Conservation (phyloP, 1,140 invertebrate species). For the Drosophila leontia region DNA sequence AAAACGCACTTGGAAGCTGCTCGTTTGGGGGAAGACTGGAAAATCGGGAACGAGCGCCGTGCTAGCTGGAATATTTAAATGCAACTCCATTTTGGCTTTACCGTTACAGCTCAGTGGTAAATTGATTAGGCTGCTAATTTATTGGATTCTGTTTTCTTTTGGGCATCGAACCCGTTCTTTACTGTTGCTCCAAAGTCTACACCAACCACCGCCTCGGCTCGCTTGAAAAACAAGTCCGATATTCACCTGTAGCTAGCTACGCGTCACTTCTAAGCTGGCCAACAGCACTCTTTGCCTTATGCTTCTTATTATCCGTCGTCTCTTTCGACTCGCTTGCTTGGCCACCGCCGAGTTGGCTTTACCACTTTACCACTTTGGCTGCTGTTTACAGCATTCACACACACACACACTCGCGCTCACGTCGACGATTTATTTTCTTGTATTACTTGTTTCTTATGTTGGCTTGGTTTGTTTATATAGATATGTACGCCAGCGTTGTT, state of each 20-base stretch:
- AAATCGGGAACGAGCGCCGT: constrained; percentile 33
- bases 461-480: constrained; percentile 66
- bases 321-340: constrained; percentile 58
- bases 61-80: constrained; percentile 30
- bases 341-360: constrained; percentile 38
- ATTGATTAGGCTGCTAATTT: constrained; percentile 80
- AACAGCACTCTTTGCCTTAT: constrained; percentile 58
- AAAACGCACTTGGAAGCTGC: constrained; percentile 29
- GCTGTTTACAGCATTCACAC: constrained; percentile 71
- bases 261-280: constrained; percentile 56
- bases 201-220: constrained; percentile 33
- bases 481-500: constrained; percentile 47
- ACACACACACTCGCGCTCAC: constrained; percentile 30
- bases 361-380: constrained; percentile 68
- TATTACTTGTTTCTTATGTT: constrained; percentile 76
- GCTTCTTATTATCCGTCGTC: constrained; percentile 45
- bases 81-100: constrained; percentile 36
- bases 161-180: constrained; percentile 57
- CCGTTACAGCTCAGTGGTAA: constrained; percentile 64
- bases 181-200: constrained; percentile 42
- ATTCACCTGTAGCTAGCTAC: constrained; percentile 66
- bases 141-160: constrained; percentile 67
- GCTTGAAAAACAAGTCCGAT: constrained; percentile 64
- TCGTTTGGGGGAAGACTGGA: constrained; percentile 10
- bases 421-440: constrained; percentile 73